A percentile compares a stretch with the other conserved stretches of the same genome.
Conservation (phyloP, 2,113 vertebrate genomes). For the Arothron firmamentum region DNA sequence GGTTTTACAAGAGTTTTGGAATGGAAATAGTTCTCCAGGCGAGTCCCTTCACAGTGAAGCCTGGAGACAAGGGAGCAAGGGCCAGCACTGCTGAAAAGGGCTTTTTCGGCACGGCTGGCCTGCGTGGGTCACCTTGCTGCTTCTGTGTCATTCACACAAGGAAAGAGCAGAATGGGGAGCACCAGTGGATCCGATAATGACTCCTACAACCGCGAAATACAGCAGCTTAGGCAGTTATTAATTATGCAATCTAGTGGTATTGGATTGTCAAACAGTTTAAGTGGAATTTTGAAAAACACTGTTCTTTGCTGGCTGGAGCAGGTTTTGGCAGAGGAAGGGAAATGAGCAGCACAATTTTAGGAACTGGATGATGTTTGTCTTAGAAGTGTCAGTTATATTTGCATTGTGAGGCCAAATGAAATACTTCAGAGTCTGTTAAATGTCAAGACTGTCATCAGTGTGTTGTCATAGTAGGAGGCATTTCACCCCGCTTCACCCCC, state of each 20-base stretch:
- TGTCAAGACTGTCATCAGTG: conserved; percentile 33
- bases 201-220: no score
- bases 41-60: conserved; percentile 21
- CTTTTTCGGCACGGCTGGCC: conserved; percentile 21
- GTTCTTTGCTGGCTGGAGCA: neutral
- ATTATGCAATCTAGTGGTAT: no score
- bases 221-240: no score
- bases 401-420: conserved; percentile 21
- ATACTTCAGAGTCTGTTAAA: conserved; percentile 25
- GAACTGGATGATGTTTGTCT: conserved; percentile 3
- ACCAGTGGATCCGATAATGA: no score
- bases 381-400: conserved; percentile 13
- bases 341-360: neutral
- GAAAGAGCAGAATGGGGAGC: conserved; percentile 30
- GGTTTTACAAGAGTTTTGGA: conserved; percentile 25
- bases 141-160: conserved; percentile 36
- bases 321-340: conserved; percentile 9
- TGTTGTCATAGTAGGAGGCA: conserved; percentile 31
- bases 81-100: conserved; percentile 28
- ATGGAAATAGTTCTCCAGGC: conserved; percentile 22
- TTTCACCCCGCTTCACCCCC: conserved; percentile 35
- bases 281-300: neutral
- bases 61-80: conserved; percentile 41
- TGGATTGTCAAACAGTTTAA: neutral
- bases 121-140: conserved; percentile 26